Conservation (phyloP, 2,113 vertebrate genomes). For the Salminus brasiliensis region DNA sequence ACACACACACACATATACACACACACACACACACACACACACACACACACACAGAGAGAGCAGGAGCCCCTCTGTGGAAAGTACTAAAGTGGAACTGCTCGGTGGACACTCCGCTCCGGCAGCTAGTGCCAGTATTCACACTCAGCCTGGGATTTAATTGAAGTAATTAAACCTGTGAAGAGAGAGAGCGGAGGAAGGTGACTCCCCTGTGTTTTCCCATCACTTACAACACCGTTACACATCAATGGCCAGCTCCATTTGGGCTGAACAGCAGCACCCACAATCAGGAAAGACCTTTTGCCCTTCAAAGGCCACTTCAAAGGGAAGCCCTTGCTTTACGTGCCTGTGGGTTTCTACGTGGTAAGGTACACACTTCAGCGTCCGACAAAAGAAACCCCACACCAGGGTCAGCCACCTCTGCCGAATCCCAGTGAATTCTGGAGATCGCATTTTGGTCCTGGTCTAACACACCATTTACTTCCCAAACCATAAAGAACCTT, state of each 20-base stretch:
- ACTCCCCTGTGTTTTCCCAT: conserved; percentile 45
- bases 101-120: conserved; percentile 34
- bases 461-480: not conserved
- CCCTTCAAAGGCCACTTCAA: conserved; percentile 39
- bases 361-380: not conserved
- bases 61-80: conserved; percentile 56
- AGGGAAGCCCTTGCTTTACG: conserved; percentile 26
- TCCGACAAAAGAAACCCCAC: not conserved
- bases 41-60: conserved; percentile 8
- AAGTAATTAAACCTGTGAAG: conserved; percentile 56
- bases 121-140: conserved; percentile 64
- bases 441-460: not conserved
- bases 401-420: not conserved
- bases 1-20: conserved; percentile 35
- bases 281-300: conserved; percentile 38
- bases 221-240: conserved; percentile 37
- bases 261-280: conserved; percentile 26
- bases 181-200: conserved; percentile 33
- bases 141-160: conserved; percentile 60
- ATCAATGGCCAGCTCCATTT: conserved; percentile 24
- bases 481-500: too few relatives aligned
- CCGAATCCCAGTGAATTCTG: not conserved
- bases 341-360: conserved; percentile 1
- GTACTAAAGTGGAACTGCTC: conserved; percentile 57
- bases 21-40: not conserved